Conservation (phyloP, 92 coral and sea anemone species). For the Bergia puertoricense region DNA sequence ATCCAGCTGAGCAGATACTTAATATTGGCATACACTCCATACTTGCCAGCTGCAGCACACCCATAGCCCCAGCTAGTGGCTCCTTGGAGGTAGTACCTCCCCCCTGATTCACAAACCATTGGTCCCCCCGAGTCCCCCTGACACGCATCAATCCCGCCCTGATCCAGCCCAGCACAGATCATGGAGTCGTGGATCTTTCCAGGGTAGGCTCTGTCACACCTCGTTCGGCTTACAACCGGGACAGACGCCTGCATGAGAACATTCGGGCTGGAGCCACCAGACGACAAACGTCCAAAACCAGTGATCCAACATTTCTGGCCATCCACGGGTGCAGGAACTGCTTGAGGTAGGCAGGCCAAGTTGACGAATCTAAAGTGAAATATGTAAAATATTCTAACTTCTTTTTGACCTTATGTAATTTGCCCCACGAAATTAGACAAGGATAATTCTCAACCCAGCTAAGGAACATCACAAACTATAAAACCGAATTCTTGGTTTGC, state of each 20-base stretch:
- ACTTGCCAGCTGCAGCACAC: slow-evolving; percentile 61
- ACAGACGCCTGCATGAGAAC: slow-evolving; percentile 42
- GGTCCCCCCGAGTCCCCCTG: slow-evolving; percentile 75
- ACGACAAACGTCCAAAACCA: slow-evolving; percentile 26
- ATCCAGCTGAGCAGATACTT: slow-evolving; percentile 52
- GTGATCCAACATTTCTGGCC: slow-evolving; percentile 26
- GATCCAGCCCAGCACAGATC: slow-evolving; percentile 67
- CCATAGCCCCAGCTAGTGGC: slow-evolving; percentile 76
- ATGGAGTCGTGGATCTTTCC: slow-evolving; percentile 64
- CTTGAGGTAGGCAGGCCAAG: slow-evolving; percentile 17
- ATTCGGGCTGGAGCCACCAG: slow-evolving; percentile 12
- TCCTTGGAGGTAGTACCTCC: slow-evolving; percentile 60
- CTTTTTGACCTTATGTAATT: not conserved
- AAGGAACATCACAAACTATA: too few species aligned
- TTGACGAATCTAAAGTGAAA: not conserved
- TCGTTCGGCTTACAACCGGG: slow-evolving; percentile 56
- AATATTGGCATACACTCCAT: slow-evolving; percentile 70
- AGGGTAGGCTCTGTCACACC: slow-evolving; percentile 61
- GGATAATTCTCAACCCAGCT: too few species aligned
- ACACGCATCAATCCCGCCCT: slow-evolving; percentile 70
- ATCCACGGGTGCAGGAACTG: slow-evolving; percentile 7
- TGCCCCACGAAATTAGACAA: too few species aligned
- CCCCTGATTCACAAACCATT: slow-evolving; percentile 62
- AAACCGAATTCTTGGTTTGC: too few species aligned
- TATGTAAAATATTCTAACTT: not conserved